These are phyloP conservation scores for Epicauta chinensis DNA, from an alignment of 1,140 invertebrate species.

Conservation along the genomic window DNA sequence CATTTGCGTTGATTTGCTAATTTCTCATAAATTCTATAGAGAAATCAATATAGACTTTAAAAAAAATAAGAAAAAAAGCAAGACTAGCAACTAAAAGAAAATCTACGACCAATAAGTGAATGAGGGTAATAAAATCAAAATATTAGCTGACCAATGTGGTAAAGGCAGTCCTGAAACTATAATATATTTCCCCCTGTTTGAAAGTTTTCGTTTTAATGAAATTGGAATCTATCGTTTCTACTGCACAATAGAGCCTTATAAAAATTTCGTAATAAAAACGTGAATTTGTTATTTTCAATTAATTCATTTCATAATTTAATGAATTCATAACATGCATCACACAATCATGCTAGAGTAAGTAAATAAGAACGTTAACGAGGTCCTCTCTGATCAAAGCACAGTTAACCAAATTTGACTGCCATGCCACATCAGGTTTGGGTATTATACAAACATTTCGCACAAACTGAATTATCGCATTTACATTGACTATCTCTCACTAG, in stretches of 20 bases:
- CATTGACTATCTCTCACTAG: too few relatives aligned
- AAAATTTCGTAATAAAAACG: conserved; percentile 2
- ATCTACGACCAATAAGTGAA: too few relatives aligned
- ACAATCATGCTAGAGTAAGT: conserved; percentile 7
- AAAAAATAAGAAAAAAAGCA: too few relatives aligned
- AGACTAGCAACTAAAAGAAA: too few relatives aligned
- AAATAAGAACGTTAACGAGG: conserved; percentile 23
- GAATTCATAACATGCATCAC: not conserved
- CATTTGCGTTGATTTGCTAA: too few relatives aligned
- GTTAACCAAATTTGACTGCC: conserved; percentile 26
- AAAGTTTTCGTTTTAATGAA: conserved; percentile 20
- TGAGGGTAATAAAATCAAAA: conserved; percentile 33
- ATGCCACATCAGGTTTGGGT: conserved; percentile 22
- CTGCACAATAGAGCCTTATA: not conserved
- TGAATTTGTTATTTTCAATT: too few relatives aligned
- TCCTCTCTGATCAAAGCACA: conserved; percentile 22
- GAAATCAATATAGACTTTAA: too few relatives aligned
- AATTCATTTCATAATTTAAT: too few relatives aligned
- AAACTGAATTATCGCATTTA: conserved; percentile 20
- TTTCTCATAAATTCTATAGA: too few relatives aligned
- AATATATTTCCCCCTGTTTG: conserved; percentile 23
- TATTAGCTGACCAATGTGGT: conserved; percentile 35
- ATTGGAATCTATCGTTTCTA: conserved; percentile 19
- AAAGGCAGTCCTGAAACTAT: conserved; percentile 26
- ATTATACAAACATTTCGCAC: conserved; percentile 22